Conservation (phyloP, 2,888 invertebrate genomes). For the Parnassius glacialis region DNA sequence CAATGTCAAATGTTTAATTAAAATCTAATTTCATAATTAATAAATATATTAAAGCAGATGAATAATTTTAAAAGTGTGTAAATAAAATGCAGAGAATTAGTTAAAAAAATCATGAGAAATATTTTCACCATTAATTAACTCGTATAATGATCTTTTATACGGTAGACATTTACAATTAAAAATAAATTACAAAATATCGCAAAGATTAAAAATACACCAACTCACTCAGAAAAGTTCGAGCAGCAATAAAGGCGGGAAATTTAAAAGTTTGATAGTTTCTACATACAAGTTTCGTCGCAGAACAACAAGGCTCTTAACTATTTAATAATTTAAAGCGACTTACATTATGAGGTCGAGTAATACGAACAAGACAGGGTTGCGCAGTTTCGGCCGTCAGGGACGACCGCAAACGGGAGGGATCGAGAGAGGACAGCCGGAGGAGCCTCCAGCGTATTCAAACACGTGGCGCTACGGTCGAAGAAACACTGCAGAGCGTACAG, state of each 20-base stretch:
- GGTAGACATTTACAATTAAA: too few species aligned
- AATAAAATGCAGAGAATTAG: too few species aligned
- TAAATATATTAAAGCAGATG: too few species aligned
- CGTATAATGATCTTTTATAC: too few species aligned
- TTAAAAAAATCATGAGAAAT: too few species aligned
- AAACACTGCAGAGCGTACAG: slow-evolving; percentile 5
- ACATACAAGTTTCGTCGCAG: too few species aligned
- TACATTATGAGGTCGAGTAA: background rate
- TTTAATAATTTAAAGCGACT: background rate
- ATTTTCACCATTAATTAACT: too few species aligned
- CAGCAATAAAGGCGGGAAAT: background rate
- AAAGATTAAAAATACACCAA: too few species aligned
- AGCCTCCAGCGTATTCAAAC: background rate
- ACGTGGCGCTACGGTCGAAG: slow-evolving; percentile 1
- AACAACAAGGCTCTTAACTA: background rate
- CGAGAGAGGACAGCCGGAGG: background rate
- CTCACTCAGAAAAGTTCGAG: background rate
- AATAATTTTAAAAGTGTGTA: too few species aligned
- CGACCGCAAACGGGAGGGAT: slow-evolving; percentile 2
- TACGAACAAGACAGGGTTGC: background rate
- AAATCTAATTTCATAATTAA: too few species aligned
- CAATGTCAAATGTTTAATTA: too few species aligned
- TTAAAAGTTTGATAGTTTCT: background rate
- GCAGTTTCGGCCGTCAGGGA: background rate
- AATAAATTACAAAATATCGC: too few species aligned